These are phyloP conservation scores for Apodemia mormo DNA, from an alignment of 2,888 invertebrate species.

Conservation along the genomic window DNA sequence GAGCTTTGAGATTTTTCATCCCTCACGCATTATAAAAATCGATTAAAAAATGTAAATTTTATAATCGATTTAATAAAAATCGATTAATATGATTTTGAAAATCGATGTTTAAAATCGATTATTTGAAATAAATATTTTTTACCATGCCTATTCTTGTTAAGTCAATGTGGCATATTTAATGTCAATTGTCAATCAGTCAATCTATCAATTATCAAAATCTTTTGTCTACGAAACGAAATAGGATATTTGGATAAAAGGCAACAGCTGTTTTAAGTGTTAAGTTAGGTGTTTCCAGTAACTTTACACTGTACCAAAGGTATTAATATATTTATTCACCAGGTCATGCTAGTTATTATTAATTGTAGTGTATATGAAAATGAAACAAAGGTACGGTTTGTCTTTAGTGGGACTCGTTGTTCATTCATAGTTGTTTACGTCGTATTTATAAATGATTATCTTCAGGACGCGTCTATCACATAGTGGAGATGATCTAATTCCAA, in stretches of 20 bases:
- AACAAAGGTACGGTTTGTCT: conserved; percentile 68
- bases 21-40: too few relatives aligned
- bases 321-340: conserved; percentile 43
- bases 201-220: conserved; percentile 48
- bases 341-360: conserved; percentile 68
- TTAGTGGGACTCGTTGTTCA: conserved; percentile 22
- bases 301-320: conserved; percentile 32
- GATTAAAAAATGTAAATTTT: too few relatives aligned
- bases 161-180: conserved; percentile 35
- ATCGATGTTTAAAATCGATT: too few relatives aligned
- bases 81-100: too few relatives aligned
- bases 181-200: conserved; percentile 18
- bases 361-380: conserved; percentile 67
- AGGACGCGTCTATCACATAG: conserved; percentile 68
- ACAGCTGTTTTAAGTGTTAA: conserved; percentile 22
- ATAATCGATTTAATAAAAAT: too few relatives aligned
- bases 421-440: conserved; percentile 60
- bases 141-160: background rate
- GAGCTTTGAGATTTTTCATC: too few relatives aligned
- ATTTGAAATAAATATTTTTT: too few relatives aligned
- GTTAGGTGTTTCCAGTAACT: conserved; percentile 3
- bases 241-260: conserved; percentile 22
- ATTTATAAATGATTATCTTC: conserved; percentile 44
- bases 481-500: conserved; percentile 65
- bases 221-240: conserved; percentile 42